phyloP scores from a whole-genome alignment of 2,797 vertebrate genomes.

The Gobio occitaniae region DNA sequence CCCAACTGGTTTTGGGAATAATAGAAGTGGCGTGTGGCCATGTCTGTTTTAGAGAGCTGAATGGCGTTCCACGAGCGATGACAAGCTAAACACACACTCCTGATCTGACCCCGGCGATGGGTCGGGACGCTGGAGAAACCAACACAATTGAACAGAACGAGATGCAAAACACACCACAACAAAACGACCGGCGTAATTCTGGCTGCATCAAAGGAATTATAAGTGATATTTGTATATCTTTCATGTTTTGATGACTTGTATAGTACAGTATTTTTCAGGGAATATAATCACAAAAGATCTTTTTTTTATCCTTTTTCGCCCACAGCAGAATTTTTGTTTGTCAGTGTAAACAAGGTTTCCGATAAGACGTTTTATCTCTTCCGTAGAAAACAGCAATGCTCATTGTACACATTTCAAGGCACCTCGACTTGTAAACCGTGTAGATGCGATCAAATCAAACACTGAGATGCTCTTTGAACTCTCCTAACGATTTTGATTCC shows the following conservation, averaged over 20 bases:
- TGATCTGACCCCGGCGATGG: slow-evolving; percentile 36
- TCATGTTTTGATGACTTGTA: not conserved
- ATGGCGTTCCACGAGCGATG: slow-evolving; percentile 4
- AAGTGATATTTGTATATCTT: not conserved
- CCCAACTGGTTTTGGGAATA: slow-evolving; percentile 53
- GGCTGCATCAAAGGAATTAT: not conserved
- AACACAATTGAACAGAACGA: not conserved
- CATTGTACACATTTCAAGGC: not conserved
- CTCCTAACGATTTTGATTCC: not conserved
- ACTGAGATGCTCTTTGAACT: not conserved
- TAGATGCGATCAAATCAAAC: not conserved
- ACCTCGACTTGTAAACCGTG: not conserved
- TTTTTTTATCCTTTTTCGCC: not conserved
- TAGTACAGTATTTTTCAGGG: not conserved
- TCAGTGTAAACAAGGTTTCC: not conserved
- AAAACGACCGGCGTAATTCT: not conserved
- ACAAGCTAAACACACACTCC: slow-evolving; percentile 42
- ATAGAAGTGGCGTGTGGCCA: slow-evolving; percentile 52
- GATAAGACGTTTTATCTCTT: not conserved
- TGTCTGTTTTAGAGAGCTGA: slow-evolving; percentile 24
- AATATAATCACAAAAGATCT: not conserved
- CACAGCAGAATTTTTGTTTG: not conserved
- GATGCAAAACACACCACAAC: not conserved
- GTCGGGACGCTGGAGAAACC: slow-evolving; percentile 15
- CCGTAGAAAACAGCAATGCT: not conserved